Evolutionary conservation across 2,888 invertebrate species (phyloP), one percentile per base, ranked within the genome.

Genomic region (Drepanosiphum platanoidis): DNA sequence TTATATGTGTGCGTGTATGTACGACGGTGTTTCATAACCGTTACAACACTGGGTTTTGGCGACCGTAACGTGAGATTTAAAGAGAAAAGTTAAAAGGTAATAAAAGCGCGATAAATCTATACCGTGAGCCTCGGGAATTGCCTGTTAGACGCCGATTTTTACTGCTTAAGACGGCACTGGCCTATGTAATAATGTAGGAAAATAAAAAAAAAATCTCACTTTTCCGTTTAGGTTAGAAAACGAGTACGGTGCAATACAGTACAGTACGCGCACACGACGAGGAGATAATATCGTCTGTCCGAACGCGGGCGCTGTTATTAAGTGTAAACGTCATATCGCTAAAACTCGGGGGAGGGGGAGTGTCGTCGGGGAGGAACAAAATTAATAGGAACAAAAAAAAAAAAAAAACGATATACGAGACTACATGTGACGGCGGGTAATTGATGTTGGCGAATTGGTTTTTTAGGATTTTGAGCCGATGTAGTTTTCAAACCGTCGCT

Each of bases 71-170:
- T 7, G 32, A 0, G 64, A 68, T 68, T 68, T 79, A 79, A 68
- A 80, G 34, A 80, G 13, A 79, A 52, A 79, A 66, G 27, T 46
- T 79, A 79, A 52, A 68, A 7, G 34, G 52, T 46, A 80, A 80
- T 70, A 80, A 32, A 68, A 34, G n/a, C 46, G n/a, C 46, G 46
- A 79, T 79, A 68, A 79, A 46, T 46, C 30, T 79, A 36, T 64
- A n/a, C 27, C 42, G 42, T 39, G 36, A 72, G 27, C 42, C 27
- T 27, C 15, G 27, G 27, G 42, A 72, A 72, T 72, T 27, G 72
- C 39, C 27, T 42, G 42, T 36, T 72, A 11, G 32, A 34, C 34
- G 58, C 3, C 58, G 75, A 75, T 58, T 75, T 75, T 75, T 52
- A 75, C 58, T 58, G 52, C 32, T 52, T 52, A 18, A 18, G 36